A percentile compares a stretch with the other conserved stretches of the same genome.
These are phyloP conservation scores for Taeniopygia guttata DNA, from an alignment of 2,797 vertebrate genomes.

Conservation along the genomic window DNA sequence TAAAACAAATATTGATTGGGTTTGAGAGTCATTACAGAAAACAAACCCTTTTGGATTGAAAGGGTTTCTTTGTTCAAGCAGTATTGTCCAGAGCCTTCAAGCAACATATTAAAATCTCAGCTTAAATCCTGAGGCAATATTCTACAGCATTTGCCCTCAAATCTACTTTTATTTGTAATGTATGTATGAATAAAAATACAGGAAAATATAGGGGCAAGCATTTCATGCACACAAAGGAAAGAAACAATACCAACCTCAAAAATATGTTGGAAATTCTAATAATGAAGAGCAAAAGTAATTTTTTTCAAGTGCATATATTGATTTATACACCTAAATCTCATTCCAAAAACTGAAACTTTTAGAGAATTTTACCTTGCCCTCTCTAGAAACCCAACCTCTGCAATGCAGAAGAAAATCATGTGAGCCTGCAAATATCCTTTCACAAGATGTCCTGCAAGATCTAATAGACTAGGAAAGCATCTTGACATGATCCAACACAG, in stretches of 20 bases:
- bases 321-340: neutral
- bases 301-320: neutral
- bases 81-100: constrained; percentile 38
- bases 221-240: neutral
- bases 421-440: neutral
- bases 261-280: neutral
- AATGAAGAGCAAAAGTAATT: neutral
- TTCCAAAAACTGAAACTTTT: neutral
- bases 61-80: constrained; percentile 41
- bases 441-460: neutral
- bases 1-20: constrained; percentile 56
- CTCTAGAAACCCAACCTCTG: neutral
- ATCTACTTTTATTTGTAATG: constrained; percentile 26
- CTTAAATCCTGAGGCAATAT: constrained; percentile 16
- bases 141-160: constrained; percentile 22
- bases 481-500: neutral
- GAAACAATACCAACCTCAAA: neutral
- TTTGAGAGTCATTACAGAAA: constrained; percentile 22
- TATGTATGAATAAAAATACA: neutral
- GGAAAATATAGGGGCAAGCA: neutral
- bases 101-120: neutral
- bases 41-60: constrained; percentile 10
- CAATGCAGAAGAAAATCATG: neutral
- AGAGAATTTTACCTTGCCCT: neutral
- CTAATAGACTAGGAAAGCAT: neutral